Evolutionary conservation across 2,113 vertebrate species (phyloP).

Genomic region (Plecotus auritus): DNA sequence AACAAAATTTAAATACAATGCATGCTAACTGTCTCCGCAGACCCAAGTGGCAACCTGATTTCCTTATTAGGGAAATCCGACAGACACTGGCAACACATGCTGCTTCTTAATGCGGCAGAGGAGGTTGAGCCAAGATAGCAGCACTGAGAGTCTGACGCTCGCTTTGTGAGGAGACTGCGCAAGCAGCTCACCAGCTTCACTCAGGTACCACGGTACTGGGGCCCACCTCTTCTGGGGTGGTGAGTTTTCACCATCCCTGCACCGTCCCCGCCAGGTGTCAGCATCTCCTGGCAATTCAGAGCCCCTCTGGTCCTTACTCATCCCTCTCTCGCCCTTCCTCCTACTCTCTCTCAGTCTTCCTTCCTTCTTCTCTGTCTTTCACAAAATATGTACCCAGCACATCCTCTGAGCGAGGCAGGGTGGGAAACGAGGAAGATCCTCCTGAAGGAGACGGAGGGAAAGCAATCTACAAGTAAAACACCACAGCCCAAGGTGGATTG

Average conservation of each 20-base stretch:
- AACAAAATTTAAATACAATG: conserved; percentile 72
- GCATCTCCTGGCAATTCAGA: not conserved
- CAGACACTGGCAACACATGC: conserved; percentile 26
- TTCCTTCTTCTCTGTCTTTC: not conserved
- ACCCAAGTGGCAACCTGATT: conserved; percentile 45
- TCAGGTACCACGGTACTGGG: not conserved
- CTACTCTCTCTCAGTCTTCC: not conserved
- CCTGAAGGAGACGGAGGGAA: not conserved
- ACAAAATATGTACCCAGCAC: not conserved
- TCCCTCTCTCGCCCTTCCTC: not conserved
- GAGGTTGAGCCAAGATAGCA: conserved; percentile 27
- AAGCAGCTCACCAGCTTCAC: not conserved
- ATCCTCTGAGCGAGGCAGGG: not conserved
- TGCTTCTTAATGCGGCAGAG: conserved; percentile 33
- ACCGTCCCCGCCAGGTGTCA: not conserved
- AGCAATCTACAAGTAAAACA: not conserved
- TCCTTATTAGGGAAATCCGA: conserved; percentile 25
- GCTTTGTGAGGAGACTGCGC: conserved; percentile 27
- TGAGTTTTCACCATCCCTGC: not conserved
- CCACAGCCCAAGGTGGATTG: too few relatives aligned
- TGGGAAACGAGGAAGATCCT: not conserved
- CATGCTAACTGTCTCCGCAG: conserved; percentile 41
- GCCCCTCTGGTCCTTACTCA: not conserved
- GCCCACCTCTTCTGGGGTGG: not conserved
- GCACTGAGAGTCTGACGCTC: not conserved